These are phyloP conservation scores for Menura novaehollandiae DNA, from an alignment of 2,113 vertebrate species.

Conservation along the genomic window DNA sequence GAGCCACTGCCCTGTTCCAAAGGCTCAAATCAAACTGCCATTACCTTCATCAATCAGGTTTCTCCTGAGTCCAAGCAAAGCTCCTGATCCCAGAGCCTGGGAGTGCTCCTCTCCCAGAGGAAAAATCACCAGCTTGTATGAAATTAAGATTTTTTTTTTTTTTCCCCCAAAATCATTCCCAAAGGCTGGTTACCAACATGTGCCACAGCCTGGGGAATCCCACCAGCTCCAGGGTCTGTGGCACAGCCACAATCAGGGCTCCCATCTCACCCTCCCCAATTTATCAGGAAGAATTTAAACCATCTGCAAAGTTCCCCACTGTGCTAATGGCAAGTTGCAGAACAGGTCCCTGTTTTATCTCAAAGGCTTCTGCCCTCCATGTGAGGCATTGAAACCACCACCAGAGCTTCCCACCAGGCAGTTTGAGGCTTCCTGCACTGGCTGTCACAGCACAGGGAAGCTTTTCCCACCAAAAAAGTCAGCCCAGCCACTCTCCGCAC, in stretches of 20 bases:
- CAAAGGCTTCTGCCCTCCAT: not conserved
- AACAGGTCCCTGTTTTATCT: not conserved
- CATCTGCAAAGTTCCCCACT: not conserved
- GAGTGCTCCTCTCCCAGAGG: not conserved
- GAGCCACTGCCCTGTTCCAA: not conserved
- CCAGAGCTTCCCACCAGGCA: not conserved
- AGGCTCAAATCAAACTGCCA: not conserved
- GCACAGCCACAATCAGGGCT: not conserved
- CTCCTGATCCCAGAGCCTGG: not conserved
- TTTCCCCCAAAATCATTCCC: not conserved
- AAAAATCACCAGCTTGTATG: not conserved
- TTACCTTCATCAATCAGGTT: not conserved
- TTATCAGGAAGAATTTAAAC: not conserved
- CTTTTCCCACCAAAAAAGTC: not conserved
- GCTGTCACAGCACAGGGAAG: not conserved
- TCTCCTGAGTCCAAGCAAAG: not conserved
- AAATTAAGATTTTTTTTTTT: not conserved
- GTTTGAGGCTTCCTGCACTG: not conserved
- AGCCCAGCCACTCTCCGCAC: not conserved
- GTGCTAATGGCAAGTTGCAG: not conserved
- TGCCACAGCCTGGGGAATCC: not conserved
- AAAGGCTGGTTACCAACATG: not conserved
- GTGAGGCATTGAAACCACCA: not conserved
- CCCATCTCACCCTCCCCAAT: not conserved
- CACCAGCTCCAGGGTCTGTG: not conserved